Base-by-base conservation (phyloP, 1,140 invertebrate species). In the Drosophila simulans region DNA sequence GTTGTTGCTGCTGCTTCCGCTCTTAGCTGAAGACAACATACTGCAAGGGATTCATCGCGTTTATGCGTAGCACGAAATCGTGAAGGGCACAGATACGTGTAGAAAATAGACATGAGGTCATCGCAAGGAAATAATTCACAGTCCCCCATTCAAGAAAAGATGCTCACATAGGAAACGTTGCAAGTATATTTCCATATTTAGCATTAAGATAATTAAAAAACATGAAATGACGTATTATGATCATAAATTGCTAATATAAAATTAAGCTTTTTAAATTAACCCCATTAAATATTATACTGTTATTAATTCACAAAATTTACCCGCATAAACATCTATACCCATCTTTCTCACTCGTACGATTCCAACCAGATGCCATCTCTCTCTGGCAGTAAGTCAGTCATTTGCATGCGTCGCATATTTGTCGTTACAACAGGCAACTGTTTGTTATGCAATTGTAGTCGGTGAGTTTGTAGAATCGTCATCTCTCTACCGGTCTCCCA, bases 371-470 rank as follows among this genome's bases (percentile, higher is more conserved):
- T 81, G 65, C 45, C 46, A 34, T 77, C 84, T 72, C 80, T 57
- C 25, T 77, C 40, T 45, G 53, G 42, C 66, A 66, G 76, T 84
- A 84, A 88, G 84, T 89, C 85, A 90, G 85, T 90, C 84, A 89
- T 89, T 89, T 89, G 85, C 84, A 89, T 89, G 84, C 84, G 77
- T 84, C 85, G 80, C 84, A 89, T 89, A 89, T 89, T 89, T 89
- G 84, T 84, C 84, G 85, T 89, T 84, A 89, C 84, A 89, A 89
- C 84, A 89, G 76, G 60, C 80, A 89, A 89, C 84, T 89, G 84
- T 89, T 89, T 89, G 84, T 89, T 89, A 89, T 89, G 84, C 84
- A 89, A 89, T 89, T 89, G 85, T 83, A 90, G 85, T 77, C 77
- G 60, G 72, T 56, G 75, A 88, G 73, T 52, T 77, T 56, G 84